phyloP scores from a whole-genome alignment of 2,888 invertebrate genomes.

The Caenorhabditis wallacei region DNA sequence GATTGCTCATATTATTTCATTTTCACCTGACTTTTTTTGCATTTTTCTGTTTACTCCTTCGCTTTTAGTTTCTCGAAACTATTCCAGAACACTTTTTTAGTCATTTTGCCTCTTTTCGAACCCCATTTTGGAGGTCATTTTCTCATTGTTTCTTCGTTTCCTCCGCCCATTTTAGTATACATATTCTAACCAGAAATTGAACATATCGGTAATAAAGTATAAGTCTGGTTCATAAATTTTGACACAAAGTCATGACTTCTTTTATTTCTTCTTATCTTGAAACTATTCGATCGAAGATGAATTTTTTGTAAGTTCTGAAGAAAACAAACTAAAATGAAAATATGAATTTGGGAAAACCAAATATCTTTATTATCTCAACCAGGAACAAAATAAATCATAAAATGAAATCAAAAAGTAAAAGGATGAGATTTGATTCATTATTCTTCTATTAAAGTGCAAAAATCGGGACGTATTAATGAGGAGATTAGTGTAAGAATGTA shows the following conservation, averaged over 20 bases:
- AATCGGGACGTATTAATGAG: background rate
- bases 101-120: background rate
- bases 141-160: background rate
- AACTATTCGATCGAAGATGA: background rate
- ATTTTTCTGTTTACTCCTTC: background rate
- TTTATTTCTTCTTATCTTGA: background rate
- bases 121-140: background rate
- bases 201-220: conserved; percentile 2
- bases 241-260: background rate
- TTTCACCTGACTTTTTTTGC: background rate
- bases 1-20: too few relatives aligned
- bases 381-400: background rate
- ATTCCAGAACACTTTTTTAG: background rate
- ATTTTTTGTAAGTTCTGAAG: conserved; percentile 1
- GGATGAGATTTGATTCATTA: background rate
- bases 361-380: background rate
- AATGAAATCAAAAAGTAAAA: background rate
- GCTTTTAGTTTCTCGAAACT: background rate
- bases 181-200: background rate
- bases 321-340: background rate
- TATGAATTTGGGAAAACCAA: background rate
- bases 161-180: background rate
- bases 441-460: background rate
- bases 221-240: background rate
- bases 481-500: background rate